Conservation (phyloP, 2,888 invertebrate genomes). For the Lithophane leautieri region DNA sequence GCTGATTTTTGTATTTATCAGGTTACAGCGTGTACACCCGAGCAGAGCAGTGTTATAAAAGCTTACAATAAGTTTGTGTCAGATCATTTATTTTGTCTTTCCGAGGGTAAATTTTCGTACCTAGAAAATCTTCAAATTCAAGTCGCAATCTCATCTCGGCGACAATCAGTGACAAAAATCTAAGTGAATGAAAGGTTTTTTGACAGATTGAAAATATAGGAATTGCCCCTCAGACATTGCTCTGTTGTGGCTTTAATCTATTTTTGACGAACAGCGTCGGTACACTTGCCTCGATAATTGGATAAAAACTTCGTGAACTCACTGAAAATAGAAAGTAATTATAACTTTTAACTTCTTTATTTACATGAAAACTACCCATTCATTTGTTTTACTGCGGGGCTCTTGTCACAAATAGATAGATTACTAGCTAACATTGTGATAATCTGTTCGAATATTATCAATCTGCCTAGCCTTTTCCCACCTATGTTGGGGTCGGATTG, state of each 20-base stretch:
- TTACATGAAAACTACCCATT: neutral
- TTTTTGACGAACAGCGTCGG: neutral
- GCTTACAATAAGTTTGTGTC: neutral
- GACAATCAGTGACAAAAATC: neutral
- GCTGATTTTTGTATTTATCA: neutral
- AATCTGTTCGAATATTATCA: neutral
- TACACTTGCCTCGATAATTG: neutral
- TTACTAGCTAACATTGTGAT: neutral
- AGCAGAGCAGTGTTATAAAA: neutral
- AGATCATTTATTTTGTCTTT: neutral
- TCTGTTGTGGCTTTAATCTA: neutral
- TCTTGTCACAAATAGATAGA: neutral
- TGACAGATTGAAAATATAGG: neutral
- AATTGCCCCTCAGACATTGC: neutral
- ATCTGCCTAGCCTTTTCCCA: too few relatives aligned
- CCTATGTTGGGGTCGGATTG: too few relatives aligned
- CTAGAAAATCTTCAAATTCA: too few relatives aligned
- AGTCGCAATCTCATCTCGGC: neutral
- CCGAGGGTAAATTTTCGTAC: neutral
- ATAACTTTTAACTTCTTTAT: neutral
- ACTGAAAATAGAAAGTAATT: neutral
- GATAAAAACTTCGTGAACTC: neutral
- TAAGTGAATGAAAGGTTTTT: neutral
- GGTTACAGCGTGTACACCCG: neutral
- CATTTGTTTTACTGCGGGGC: neutral